Evolutionary conservation across 2,797 vertebrate species (phyloP), one percentile per base, ranked within the genome.

Genomic region (Nyctibius grandis): DNA sequence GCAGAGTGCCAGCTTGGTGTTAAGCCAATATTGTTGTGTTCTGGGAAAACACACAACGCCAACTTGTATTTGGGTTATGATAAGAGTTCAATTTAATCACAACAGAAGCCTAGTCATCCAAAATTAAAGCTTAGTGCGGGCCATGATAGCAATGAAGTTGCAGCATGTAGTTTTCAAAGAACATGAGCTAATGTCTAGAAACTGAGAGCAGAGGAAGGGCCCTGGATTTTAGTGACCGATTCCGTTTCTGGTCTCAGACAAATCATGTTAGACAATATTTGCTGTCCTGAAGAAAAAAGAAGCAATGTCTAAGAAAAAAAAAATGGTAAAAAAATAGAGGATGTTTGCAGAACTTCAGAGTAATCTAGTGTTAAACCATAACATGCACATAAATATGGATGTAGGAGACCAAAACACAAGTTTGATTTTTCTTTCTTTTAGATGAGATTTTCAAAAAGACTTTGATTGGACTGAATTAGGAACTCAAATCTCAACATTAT

Each of bases 21-120:
- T 16, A 42, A 40, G 94, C 93, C 95, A 97, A 91, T 83, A 95
- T 97, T 97, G 77, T 95, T 76, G 42, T 65, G 64, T 95, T 93
- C 95, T 95, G 95, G 96, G 93, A 96, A 96, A 95, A 54, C 16
- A 15, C 64, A 29, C 20, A 8, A 26, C 1, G 0, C 85, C 51
- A 88, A 50, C 59, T 86, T 21, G 9, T 79, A 90, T 86, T 87
- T 33, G 50, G 77, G 67, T 48, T 82, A 26, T 33, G 96, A 95
- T 95, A 95, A 96, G 85, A 67, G 60, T 75, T 80, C 68, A 40
- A 15, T 53, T 74, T 34, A 63, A 85, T 57, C 80, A 16, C 47
- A 91, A 31, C 51, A 85, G 72, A 47, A 80, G 64, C 90, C 83
- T 90, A 94, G n/a, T 23, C 77, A 92, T 89, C 90, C 67, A 63